Base-by-base conservation (phyloP, 2,113 vertebrate species). In the Lathamus discolor region DNA sequence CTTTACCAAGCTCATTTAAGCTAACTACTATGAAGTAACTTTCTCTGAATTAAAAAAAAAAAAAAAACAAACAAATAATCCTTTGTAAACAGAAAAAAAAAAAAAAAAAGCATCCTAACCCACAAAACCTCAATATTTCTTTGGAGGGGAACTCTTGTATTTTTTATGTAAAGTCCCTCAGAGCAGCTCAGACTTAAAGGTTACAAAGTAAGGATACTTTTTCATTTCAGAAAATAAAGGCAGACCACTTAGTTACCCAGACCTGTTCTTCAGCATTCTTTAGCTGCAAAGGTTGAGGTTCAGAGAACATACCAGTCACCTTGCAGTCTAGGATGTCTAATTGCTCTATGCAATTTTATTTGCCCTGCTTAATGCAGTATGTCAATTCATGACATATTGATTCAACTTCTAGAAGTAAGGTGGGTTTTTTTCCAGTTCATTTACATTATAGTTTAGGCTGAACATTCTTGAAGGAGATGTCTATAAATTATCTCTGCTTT, bases 401-500 rank as follows among this genome's bases (percentile, higher is more conserved):
- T 88, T 86, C 27, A 68, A 88, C 68, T 90, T 73, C 93, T 0
- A 79, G 69, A 83, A 92, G 41, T 43, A 72, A 55, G 39, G 39
- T 39, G 39, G 39, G 10, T 88, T 93, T 94, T 86, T 76, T 72
- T 31, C 39, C 39, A 77, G 82, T 90, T 92, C n/a, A 88, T 93
- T 95, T 90, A 88, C 90, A 96, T 96, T 93, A 83, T 88, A 86
- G 64, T 90, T 95, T 75, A 83, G 79, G 31, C n/a, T 52, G 66
- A 81, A 88, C 55, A 86, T 63, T 28, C 51, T 80, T 86, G 87
- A 94, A 88, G 48, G 70, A 90, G 72, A 92, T 79, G 76, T 80
- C 69, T 91, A 57, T 90, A 96, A 93, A 86, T 95, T 93, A 90
- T 83, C 76, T 88, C 80, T 90, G 48, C 52, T 90, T 95, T 93